Percentiles rank a stretch among this genome's conserved stretches.
These are phyloP conservation scores for Condylura cristata DNA, from an alignment of 2,113 vertebrate genomes.

Conservation along the genomic window DNA sequence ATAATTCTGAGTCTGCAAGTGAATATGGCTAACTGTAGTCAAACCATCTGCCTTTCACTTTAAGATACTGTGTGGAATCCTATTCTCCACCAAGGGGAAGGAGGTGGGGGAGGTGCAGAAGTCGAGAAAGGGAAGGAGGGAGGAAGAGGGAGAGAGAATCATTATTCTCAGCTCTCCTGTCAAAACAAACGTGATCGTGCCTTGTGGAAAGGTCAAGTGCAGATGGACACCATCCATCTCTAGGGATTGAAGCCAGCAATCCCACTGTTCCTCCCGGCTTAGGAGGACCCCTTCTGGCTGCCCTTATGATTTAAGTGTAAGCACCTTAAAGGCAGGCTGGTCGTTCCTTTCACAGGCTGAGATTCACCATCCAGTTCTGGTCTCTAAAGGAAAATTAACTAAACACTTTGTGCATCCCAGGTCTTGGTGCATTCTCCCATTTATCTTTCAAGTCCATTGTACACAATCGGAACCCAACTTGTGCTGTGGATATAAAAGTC, in stretches of 20 bases:
- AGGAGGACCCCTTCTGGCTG: constrained; percentile 46
- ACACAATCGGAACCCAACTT: not conserved
- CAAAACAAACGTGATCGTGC: not conserved
- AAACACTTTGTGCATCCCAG: accelerated
- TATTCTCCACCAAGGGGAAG: not conserved
- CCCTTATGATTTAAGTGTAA: not conserved
- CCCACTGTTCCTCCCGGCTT: not conserved
- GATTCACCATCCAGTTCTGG: too few species aligned
- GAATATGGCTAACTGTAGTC: constrained; percentile 55
- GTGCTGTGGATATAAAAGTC: not conserved
- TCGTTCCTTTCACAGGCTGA: not conserved
- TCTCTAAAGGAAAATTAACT: accelerated
- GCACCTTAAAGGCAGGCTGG: not conserved
- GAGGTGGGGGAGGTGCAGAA: not conserved
- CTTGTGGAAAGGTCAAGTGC: constrained; percentile 28
- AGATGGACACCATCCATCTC: not conserved
- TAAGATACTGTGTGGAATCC: not conserved
- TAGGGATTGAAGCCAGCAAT: not conserved
- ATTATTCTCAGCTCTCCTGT: constrained; percentile 9
- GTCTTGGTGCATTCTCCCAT: too few species aligned
- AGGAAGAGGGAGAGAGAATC: not conserved
- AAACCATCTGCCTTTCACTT: constrained; percentile 70
- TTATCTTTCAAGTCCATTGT: not conserved
- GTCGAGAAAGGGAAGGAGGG: not conserved
- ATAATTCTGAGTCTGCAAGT: constrained; percentile 69